Conservation (phyloP, 2,797 vertebrate species). For the Numenius phaeopus region DNA sequence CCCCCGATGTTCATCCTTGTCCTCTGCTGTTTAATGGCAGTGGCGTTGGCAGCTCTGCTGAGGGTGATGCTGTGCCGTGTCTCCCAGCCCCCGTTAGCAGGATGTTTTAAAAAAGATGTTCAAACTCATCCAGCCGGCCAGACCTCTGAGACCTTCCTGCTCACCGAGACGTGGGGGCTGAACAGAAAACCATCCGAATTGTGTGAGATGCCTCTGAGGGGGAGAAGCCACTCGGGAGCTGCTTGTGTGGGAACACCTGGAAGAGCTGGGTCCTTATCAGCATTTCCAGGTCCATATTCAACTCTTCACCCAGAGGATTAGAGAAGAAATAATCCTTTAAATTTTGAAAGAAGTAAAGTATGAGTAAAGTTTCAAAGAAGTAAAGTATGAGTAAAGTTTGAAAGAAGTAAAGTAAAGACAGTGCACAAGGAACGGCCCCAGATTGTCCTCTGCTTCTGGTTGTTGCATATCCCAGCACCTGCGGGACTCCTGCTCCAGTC, state of each 20-base stretch:
- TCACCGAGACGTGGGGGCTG: not conserved
- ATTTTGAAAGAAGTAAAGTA: not conserved
- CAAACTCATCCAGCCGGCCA: not conserved
- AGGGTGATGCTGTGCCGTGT: not conserved
- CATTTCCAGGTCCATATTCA: not conserved
- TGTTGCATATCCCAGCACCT: not conserved
- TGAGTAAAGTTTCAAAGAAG: not conserved
- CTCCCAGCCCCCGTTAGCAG: rapidly evolving
- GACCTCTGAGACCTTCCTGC: not conserved
- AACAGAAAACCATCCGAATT: not conserved
- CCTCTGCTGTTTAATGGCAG: not conserved
- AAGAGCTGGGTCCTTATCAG: not conserved
- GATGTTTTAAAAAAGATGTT: not conserved
- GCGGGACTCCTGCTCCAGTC: rapidly evolving
- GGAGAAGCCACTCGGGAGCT: not conserved
- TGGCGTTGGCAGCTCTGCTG: not conserved
- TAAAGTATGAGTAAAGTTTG: not conserved
- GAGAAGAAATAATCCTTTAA: not conserved
- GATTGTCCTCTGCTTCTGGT: not conserved
- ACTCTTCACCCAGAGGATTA: not conserved
- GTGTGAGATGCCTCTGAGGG: not conserved
- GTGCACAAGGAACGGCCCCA: not conserved
- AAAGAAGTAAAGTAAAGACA: not conserved
- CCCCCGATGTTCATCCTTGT: not conserved
- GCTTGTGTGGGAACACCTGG: not conserved